A percentile compares a stretch with the other conserved stretches of the same genome.
phyloP scores from a whole-genome alignment of 2,113 vertebrate species.

The Fukomys damarensis region DNA sequence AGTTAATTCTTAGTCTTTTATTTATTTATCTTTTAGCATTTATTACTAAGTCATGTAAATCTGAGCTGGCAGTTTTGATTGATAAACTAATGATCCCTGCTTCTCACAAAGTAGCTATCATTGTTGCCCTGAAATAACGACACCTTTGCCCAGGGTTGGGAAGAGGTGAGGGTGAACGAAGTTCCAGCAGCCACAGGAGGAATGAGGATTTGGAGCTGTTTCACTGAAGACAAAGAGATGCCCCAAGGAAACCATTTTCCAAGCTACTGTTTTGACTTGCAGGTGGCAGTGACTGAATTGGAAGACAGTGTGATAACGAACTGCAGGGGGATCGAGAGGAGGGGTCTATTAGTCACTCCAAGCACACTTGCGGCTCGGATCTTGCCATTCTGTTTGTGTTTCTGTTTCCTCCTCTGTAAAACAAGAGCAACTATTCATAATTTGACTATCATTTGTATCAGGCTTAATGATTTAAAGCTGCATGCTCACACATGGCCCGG shows the following conservation, averaged over 20 bases:
- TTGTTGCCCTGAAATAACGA: neutral
- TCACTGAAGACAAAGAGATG: constrained; percentile 54
- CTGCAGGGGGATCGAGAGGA: neutral
- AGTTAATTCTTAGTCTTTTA: constrained; percentile 34
- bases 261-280: constrained; percentile 51
- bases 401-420: neutral
- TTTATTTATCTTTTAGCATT: neutral
- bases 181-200: neutral
- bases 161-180: neutral
- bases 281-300: constrained; percentile 1
- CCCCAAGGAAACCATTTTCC: constrained; percentile 53
- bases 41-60: neutral
- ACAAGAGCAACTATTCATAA: constrained; percentile 29
- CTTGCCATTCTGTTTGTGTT: neutral
- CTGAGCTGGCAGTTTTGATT: constrained; percentile 41
- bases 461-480: constrained; percentile 37
- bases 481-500: neutral
- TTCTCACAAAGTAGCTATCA: neutral
- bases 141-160: neutral
- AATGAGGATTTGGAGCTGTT: neutral
- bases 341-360: neutral
- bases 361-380: neutral
- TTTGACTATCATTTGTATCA: neutral
- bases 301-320: constrained; percentile 52
- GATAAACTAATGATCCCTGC: constrained; percentile 12